These are phyloP conservation scores for Syrista parreyssii DNA, from an alignment of 2,888 invertebrate genomes.

Conservation along the genomic window DNA sequence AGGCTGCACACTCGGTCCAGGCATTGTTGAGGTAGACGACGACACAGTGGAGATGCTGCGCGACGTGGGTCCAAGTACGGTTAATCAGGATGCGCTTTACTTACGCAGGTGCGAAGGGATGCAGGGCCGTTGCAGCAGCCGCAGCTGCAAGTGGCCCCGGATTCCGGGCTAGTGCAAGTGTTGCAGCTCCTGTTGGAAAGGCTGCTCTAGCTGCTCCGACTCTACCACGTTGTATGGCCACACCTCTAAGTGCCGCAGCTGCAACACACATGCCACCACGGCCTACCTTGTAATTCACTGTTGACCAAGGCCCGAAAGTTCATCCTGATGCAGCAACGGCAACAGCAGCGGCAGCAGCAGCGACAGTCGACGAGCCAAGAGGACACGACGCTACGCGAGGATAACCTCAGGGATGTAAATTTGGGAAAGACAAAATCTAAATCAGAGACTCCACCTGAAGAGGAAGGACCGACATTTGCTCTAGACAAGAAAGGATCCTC, in stretches of 20 bases:
- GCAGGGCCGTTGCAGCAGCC: slow-evolving; percentile 81
- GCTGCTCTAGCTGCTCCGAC: slow-evolving; percentile 70
- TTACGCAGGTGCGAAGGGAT: slow-evolving; percentile 90
- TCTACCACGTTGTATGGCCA: slow-evolving; percentile 84
- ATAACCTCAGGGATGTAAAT: no score
- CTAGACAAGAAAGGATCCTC: no score
- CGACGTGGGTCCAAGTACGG: no score
- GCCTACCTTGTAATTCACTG: slow-evolving; percentile 49
- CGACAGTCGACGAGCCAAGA: slow-evolving; percentile 5
- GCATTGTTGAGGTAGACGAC: no score
- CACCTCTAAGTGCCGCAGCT: slow-evolving; percentile 86
- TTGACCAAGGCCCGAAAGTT: not conserved
- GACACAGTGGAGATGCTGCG: no score
- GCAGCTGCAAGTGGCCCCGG: slow-evolving; percentile 75
- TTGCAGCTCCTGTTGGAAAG: slow-evolving; percentile 79
- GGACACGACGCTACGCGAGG: no score
- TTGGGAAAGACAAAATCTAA: no score
- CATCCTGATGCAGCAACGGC: slow-evolving; percentile 11
- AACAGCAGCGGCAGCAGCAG: slow-evolving; percentile 19
- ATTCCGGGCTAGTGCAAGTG: slow-evolving; percentile 76
- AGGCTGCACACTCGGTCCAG: no score
- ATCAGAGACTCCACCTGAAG: no score
- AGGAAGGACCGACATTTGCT: no score
- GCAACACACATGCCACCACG: slow-evolving; percentile 65
- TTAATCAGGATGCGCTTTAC: slow-evolving; percentile 67